Evolutionary conservation across 2,797 vertebrate genomes (phyloP), one percentile per base, ranked within the genome.

Genomic region (Pseudomugil gertrudae): DNA sequence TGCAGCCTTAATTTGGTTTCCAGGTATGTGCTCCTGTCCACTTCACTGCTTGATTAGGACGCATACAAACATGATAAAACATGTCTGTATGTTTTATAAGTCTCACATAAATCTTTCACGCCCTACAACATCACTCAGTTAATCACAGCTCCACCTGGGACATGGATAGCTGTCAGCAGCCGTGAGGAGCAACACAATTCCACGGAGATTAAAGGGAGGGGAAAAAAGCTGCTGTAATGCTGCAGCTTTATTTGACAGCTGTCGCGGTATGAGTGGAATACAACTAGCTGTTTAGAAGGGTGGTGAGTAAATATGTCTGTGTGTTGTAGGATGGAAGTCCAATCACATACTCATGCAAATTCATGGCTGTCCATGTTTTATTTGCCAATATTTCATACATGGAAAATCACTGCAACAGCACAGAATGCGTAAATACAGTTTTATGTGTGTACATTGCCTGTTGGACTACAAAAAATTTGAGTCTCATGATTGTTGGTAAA

Each of bases 101-200:
- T 48, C 51, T 53, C 24, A 23, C 29, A 21, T 54, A 45, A 33
- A 69, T 72, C 57, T 35, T 38, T 9, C 40, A 36, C 13, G 19
- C 43, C 40, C 58, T n/a, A n/a, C n/a, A 60, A 35, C 36, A 61
- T 35, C 54, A 15, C 4, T 0, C 38, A 61, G 57, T 70, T 70
- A 87, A 80, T 83, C 40, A 58, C 53, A 75, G 13, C 14, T 4
- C 50, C 51, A 62, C 60, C 76, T 64, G 63, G 23, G 65, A 63
- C 47, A 10, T 0, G 56, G 17, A 17, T 0, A 1, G 15, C 26
- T 2, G 29, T 17, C 63, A 59, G 59, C 21, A 3, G 59, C 70
- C 19, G 0, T 4, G 36, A 65, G 64, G 64, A 45, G 40, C 14
- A 0, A 19, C 3, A 38, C 51, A 29, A 27, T 57, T 48, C 60